phyloP scores from a whole-genome alignment of 2,797 vertebrate species.

The Furcifer pardalis region DNA sequence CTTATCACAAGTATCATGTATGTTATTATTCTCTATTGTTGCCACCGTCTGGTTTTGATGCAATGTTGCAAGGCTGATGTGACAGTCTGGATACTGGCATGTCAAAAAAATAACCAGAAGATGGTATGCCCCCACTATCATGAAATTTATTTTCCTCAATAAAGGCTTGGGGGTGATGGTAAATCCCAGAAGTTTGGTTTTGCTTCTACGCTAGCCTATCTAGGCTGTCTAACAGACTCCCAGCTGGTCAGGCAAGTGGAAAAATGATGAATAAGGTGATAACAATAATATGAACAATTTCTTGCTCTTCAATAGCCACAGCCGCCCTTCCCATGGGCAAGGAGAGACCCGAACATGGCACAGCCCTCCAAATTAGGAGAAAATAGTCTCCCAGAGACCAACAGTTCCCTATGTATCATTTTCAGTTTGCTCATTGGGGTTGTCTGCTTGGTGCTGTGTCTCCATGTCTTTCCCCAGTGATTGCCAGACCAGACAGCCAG shows the following conservation, averaged over 20 bases:
- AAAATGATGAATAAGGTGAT: too few relatives aligned
- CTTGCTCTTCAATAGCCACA: neutral
- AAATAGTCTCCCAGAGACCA: neutral
- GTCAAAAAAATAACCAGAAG: neutral
- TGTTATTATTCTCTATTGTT: neutral
- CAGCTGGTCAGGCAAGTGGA: too few relatives aligned
- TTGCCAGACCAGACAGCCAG: too few relatives aligned
- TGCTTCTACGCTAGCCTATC: too few relatives aligned
- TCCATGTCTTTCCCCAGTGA: neutral
- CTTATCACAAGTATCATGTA: neutral
- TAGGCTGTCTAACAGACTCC: too few relatives aligned
- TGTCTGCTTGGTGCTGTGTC: too few relatives aligned
- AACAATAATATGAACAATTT: neutral
- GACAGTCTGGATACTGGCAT: neutral
- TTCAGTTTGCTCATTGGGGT: neutral
- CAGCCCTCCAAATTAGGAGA: neutral
- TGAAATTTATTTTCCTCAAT: too few relatives aligned
- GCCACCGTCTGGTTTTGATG: neutral
- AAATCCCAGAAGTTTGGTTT: too few relatives aligned
- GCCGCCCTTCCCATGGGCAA: neutral
- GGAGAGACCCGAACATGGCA: neutral
- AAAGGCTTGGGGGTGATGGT: too few relatives aligned
- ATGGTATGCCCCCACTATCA: too few relatives aligned
- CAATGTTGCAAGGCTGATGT: neutral
- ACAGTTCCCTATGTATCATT: neutral